phyloP scores from a whole-genome alignment of 2,797 vertebrate genomes.

The Acanthopagrus latus region DNA sequence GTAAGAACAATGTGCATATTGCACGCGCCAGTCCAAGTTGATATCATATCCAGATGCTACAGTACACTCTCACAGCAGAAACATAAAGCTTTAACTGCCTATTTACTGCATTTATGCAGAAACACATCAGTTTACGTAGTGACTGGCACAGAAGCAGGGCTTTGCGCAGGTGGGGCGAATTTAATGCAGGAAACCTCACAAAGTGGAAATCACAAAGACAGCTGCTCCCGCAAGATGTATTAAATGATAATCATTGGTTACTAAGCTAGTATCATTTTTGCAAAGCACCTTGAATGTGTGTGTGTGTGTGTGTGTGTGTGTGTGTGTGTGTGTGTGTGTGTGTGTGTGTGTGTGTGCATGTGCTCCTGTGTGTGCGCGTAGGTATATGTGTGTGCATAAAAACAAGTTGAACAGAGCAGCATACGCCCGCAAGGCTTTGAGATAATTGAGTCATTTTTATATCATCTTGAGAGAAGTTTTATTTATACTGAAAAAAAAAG shows the following conservation, averaged over 20 bases:
- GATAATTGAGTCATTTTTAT: constrained; percentile 71
- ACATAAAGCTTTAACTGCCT: constrained; percentile 20
- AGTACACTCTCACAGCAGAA: constrained; percentile 22
- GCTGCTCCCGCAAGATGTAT: constrained; percentile 59
- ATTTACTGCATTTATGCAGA: constrained; percentile 19
- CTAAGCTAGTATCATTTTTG: constrained; percentile 64
- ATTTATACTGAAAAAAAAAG: constrained; percentile 54
- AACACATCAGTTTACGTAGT: constrained; percentile 16
- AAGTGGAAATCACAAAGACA: constrained; percentile 62
- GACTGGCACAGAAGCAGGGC: constrained; percentile 19
- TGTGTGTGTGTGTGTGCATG: constrained; percentile 41
- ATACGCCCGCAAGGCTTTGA: constrained; percentile 57
- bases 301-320: constrained; percentile 41
- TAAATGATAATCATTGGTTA: constrained; percentile 74
- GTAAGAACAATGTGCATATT: neutral
- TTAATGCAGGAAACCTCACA: constrained; percentile 60
- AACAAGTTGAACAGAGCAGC: constrained; percentile 57
- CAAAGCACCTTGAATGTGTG: constrained; percentile 50
- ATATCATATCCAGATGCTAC: constrained; percentile 18
- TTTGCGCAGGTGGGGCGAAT: constrained; percentile 58
- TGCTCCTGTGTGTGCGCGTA: constrained; percentile 38
- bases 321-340: constrained; percentile 37
- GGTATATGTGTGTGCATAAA: constrained; percentile 49
- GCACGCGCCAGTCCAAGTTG: neutral
- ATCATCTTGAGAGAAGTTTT: constrained; percentile 71